A percentile compares a stretch with the other conserved stretches of the same genome.
Conservation (phyloP, 2,113 vertebrate genomes). For the Engystomops pustulosus region DNA sequence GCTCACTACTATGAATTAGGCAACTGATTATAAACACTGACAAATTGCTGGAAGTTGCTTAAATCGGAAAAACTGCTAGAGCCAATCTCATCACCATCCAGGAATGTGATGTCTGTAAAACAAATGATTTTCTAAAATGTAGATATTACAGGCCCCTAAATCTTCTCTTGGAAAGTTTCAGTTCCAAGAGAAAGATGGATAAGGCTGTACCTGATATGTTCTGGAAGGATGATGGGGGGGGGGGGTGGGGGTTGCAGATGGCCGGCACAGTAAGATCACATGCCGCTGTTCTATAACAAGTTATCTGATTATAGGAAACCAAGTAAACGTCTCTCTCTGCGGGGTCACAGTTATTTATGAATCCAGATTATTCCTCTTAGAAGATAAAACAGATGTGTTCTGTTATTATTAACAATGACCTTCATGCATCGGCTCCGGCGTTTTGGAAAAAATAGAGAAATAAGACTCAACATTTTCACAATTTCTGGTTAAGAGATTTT, state of each 20-base stretch:
- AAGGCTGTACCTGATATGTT: constrained; percentile 7
- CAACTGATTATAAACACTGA: not conserved
- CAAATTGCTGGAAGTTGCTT: constrained; percentile 33
- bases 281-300: constrained; percentile 1
- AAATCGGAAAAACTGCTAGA: constrained; percentile 6
- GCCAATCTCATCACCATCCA: not conserved
- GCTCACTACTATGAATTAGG: not conserved
- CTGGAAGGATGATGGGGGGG: not conserved
- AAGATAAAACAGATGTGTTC: constrained; percentile 26
- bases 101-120: not conserved
- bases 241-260: constrained; percentile 4
- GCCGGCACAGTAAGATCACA: not conserved
- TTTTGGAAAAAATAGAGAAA: not conserved
- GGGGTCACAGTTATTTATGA: constrained; percentile 34
- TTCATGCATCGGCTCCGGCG: not conserved
- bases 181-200: constrained; percentile 21
- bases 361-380: constrained; percentile 26
- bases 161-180: constrained; percentile 23
- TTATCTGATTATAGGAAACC: constrained; percentile 21
- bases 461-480: not conserved
- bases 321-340: constrained; percentile 18
- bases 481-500: constrained; percentile 6
- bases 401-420: constrained; percentile 28
- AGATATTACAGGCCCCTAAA: constrained; percentile 2
- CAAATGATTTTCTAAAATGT: not conserved